Evolutionary conservation across 2,797 vertebrate species (phyloP).

Genomic region (Hippoglossus hippoglossus): DNA sequence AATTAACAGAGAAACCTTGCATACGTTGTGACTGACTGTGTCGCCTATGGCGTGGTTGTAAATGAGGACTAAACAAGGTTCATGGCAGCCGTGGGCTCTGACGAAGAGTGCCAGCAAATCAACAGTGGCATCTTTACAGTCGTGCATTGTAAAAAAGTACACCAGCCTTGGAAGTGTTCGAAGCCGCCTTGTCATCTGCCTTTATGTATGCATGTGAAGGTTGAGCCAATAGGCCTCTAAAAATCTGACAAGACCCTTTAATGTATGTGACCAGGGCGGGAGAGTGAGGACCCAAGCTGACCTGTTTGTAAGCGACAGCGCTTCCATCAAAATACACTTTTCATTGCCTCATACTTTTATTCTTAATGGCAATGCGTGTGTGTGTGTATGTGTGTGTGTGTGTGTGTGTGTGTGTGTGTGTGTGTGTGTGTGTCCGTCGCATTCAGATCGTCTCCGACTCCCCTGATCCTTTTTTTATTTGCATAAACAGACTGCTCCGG

Average conservation of each 20-base stretch:
- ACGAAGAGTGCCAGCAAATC: slow-evolving; percentile 7
- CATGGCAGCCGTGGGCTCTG: background rate
- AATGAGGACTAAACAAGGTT: slow-evolving; percentile 25
- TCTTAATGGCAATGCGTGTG: background rate
- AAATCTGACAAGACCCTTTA: background rate
- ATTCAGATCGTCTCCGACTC: slow-evolving; percentile 5
- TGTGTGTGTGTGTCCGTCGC: background rate
- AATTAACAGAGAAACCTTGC: slow-evolving; percentile 22
- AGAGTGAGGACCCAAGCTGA: background rate
- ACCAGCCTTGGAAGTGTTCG: slow-evolving; percentile 4
- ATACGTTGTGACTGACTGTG: slow-evolving; percentile 22
- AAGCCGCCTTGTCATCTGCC: slow-evolving; percentile 9
- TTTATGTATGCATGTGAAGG: background rate
- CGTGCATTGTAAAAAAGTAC: background rate
- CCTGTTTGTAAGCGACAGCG: background rate
- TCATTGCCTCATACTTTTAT: background rate
- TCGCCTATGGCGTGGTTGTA: slow-evolving; percentile 6
- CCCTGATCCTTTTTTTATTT: background rate
- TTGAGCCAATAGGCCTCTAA: slow-evolving; percentile 1
- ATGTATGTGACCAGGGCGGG: background rate
- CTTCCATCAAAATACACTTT: slow-evolving; percentile 1
- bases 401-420: too few relatives aligned
- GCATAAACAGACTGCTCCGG: slow-evolving; percentile 11
- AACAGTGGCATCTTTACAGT: slow-evolving; percentile 7
- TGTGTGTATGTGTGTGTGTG: background rate